Evolutionary conservation across 2,797 vertebrate species (phyloP), one percentile per base, ranked within the genome.

Genomic region (Oophaga sylvatica): DNA sequence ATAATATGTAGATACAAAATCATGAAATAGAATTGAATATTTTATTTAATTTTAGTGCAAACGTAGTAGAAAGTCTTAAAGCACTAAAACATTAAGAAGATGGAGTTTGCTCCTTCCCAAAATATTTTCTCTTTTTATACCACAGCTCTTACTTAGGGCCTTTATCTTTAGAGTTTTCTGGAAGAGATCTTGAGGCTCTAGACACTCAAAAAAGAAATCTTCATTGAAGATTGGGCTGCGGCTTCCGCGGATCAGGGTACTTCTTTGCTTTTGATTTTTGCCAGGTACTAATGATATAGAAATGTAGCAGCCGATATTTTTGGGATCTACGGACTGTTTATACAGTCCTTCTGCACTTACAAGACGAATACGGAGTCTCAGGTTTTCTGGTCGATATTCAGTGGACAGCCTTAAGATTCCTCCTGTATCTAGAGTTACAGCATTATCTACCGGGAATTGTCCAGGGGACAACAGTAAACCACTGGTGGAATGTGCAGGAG

Each of bases 151-250:
- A 91, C 96, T 96, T 86, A 96, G 93, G 31, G 95, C 94, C 93
- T 96, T 96, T 79, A 96, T 95, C 83, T 94, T 94, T 76, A 96
- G 93, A 0, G 93, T 94, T 89, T 93, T 91, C 85, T 93, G 92
- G 41, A 87, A 86, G 77, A 96, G 89, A 83, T 96, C 94, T 16
- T 95, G 92, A 84, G 94, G 93, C 0, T 93, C 91, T 86, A 96
- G 91, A 16, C 91, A 89, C 19, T 96, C 95, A 89, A 96, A 96
- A 92, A 95, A 96, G 91, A 96, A 96, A 91, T 96, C 96, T 90
- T 96, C 95, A 71, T 96, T 96, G 90, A 97, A 97, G 90, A 96
- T 95, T 0, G 95, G 96, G 90, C 96, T 96, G 8, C 73, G 95
- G 91, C 96, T 96, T 91, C 95, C 95, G 90, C 95, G 93, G 90